Conservation (phyloP, 2,113 vertebrate species). For the Cyprinus carpio region DNA sequence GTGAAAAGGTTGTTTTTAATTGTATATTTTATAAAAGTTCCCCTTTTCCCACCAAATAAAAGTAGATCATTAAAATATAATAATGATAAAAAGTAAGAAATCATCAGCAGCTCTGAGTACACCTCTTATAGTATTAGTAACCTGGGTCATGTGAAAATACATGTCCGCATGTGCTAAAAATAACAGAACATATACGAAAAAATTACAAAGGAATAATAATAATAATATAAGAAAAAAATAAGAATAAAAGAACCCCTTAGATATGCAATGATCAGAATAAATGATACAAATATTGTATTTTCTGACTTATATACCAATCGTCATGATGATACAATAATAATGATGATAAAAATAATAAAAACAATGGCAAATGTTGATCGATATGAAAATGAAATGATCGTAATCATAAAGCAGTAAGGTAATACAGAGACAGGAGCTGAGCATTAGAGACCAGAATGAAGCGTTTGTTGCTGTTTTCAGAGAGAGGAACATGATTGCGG, state of each 20-base stretch:
- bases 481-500: constrained; percentile 49
- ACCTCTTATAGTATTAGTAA: constrained; percentile 63
- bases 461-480: constrained; percentile 39
- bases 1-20: constrained; percentile 51
- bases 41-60: constrained; percentile 59
- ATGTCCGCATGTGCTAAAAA: constrained; percentile 64
- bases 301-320: constrained; percentile 14
- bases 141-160: constrained; percentile 68
- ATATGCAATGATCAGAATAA: constrained; percentile 45
- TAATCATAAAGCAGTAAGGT: constrained; percentile 59
- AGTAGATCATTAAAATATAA: constrained; percentile 58
- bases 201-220: constrained; percentile 50
- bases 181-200: constrained; percentile 57
- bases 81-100: constrained; percentile 63
- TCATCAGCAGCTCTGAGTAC: constrained; percentile 73
- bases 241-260: constrained; percentile 47
- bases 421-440: constrained; percentile 48
- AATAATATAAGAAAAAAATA: constrained; percentile 48
- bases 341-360: constrained; percentile 49
- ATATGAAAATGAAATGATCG: constrained; percentile 51
- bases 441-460: constrained; percentile 58
- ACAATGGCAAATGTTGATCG: constrained; percentile 41
- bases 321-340: constrained; percentile 49
- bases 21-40: constrained; percentile 42
- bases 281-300: constrained; percentile 49